phyloP scores from a whole-genome alignment of 2,888 invertebrate species.

The Crossocerus cetratus region DNA sequence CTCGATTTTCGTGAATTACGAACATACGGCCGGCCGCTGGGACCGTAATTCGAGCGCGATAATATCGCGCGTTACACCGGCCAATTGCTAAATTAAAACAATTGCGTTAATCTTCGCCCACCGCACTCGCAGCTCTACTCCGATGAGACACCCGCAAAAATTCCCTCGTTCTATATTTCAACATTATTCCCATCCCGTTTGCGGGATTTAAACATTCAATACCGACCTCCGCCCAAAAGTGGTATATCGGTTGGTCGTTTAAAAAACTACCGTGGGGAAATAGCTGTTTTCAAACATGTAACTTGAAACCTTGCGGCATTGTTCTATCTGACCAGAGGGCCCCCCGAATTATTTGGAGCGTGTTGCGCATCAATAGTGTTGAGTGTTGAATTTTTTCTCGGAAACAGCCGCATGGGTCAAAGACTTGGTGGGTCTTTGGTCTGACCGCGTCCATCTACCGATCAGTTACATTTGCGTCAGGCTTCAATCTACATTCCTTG shows the following conservation, averaged over 20 bases:
- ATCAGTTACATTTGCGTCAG: conserved; percentile 22
- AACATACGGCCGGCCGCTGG: neutral
- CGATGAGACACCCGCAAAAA: neutral
- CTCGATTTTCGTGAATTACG: conserved; percentile 5
- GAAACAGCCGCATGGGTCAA: conserved; percentile 10
- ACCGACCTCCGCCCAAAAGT: no score
- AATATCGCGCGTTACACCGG: conserved; percentile 4
- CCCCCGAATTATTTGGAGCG: no score
- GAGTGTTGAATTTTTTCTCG: neutral
- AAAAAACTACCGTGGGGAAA: no score
- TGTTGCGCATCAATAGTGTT: no score
- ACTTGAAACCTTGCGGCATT: no score
- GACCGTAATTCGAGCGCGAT: conserved; percentile 6
- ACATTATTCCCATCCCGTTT: no score
- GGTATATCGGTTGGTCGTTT: no score
- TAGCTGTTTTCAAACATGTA: no score
- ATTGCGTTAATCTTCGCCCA: conserved; percentile 1
- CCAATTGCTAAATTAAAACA: neutral
- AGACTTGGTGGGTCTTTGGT: conserved; percentile 7
- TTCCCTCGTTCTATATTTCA: no score
- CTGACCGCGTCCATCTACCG: conserved; percentile 15
- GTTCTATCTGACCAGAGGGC: no score
- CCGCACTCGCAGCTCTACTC: neutral
- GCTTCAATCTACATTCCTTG: conserved; percentile 34
- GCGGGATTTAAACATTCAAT: no score